Evolutionary conservation across 2,888 invertebrate species (phyloP).

Genomic region (Tyria jacobaeae): DNA sequence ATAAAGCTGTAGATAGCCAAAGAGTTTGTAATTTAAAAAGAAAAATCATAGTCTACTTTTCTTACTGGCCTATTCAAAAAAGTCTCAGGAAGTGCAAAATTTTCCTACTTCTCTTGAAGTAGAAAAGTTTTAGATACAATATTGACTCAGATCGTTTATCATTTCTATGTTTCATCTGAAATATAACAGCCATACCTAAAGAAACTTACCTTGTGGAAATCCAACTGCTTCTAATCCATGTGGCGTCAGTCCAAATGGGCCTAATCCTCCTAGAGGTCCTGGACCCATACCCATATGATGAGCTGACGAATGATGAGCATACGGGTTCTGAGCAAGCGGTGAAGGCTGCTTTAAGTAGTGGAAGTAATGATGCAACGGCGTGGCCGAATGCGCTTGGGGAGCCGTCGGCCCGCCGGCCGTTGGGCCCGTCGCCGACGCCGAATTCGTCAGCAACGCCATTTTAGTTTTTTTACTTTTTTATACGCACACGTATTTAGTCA

Average conservation of each 20-base stretch:
- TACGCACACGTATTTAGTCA: conserved; percentile 66
- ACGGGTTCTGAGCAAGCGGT: conserved; percentile 81
- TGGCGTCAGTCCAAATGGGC: conserved; percentile 80
- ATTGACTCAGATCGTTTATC: not conserved
- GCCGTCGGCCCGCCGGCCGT: conserved; percentile 72
- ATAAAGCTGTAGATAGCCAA: too few relatives aligned
- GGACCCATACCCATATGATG: conserved; percentile 87
- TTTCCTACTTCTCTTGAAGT: not conserved
- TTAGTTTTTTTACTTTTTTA: conserved; percentile 42
- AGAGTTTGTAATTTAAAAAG: too few relatives aligned
- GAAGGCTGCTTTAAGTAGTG: conserved; percentile 87
- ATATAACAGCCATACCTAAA: not conserved
- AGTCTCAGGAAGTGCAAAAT: too few relatives aligned
- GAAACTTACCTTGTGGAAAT: conserved; percentile 81
- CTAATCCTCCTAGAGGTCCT: conserved; percentile 81
- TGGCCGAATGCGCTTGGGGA: conserved; percentile 82
- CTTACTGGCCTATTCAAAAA: too few relatives aligned
- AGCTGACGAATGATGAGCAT: conserved; percentile 79
- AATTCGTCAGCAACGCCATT: conserved; percentile 83
- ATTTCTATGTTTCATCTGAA: not conserved
- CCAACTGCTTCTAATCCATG: conserved; percentile 84
- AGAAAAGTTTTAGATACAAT: not conserved
- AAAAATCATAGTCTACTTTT: too few relatives aligned
- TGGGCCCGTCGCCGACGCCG: conserved; percentile 73
- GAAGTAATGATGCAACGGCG: conserved; percentile 85